Evolutionary conservation across 1,140 invertebrate species (phyloP).

Genomic region (Phocides pigmalion): DNA sequence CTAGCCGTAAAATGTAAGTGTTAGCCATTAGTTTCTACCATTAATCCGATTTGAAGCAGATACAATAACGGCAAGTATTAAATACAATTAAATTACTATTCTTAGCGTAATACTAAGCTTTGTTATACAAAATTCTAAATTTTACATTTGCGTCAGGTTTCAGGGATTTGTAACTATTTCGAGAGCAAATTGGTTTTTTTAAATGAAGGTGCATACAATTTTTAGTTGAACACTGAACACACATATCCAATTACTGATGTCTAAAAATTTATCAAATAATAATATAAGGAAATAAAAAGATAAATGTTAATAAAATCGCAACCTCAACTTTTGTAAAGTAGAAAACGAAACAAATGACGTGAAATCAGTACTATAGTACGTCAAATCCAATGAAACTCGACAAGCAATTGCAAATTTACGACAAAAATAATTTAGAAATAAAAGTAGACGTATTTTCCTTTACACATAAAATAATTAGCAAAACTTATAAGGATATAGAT

Average conservation of each 20-base stretch:
- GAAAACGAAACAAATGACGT: neutral
- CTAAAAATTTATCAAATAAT: too few relatives aligned
- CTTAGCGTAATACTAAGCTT: neutral
- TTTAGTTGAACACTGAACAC: too few relatives aligned
- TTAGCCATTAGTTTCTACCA: conserved; percentile 1
- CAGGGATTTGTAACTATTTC: too few relatives aligned
- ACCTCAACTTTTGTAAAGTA: neutral
- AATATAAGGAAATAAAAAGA: too few relatives aligned
- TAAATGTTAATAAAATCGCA: too few relatives aligned
- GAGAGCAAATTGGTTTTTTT: too few relatives aligned
- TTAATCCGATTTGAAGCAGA: neutral
- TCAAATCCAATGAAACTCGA: neutral
- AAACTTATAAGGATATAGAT: neutral
- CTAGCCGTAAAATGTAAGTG: conserved; percentile 30
- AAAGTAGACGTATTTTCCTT: neutral
- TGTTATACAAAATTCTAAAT: too few relatives aligned
- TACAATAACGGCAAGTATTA: neutral
- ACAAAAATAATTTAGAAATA: neutral
- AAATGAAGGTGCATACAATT: too few relatives aligned
- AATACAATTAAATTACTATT: neutral
- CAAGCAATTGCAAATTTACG: too few relatives aligned
- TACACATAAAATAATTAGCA: neutral
- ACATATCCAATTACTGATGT: too few relatives aligned
- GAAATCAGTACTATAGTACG: neutral
- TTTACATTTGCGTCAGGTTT: too few relatives aligned